A percentile compares a stretch with the other conserved stretches of the same genome.
phyloP scores from a whole-genome alignment of 2,113 vertebrate species.

The Mystacornis crossleyi region DNA sequence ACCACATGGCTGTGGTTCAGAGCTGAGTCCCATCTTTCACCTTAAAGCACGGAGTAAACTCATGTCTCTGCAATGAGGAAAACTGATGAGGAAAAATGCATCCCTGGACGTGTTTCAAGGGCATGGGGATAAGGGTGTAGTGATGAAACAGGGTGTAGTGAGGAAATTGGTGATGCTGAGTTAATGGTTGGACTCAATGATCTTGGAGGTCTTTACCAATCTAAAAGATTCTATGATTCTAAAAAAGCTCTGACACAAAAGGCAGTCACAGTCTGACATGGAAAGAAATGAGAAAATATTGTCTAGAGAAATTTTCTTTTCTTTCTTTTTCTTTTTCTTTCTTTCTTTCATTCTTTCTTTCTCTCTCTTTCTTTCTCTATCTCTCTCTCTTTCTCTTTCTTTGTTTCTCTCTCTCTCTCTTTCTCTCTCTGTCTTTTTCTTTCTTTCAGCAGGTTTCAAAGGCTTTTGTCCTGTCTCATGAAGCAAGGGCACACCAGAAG shows the following conservation, averaged over 20 bases:
- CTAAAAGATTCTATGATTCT: not conserved
- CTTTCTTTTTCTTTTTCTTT: not conserved
- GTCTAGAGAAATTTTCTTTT: not conserved
- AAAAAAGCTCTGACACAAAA: not conserved
- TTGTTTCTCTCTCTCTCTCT: no score
- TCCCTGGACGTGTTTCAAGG: not conserved
- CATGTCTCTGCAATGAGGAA: not conserved
- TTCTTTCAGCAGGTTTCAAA: not conserved
- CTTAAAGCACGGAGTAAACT: rapidly evolving
- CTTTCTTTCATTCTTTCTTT: no score
- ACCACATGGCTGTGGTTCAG: not conserved
- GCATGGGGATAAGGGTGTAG: rapidly evolving
- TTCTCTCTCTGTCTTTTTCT: rapidly evolving
- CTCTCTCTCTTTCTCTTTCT: no score
- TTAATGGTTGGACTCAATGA: rapidly evolving
- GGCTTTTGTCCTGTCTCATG: not conserved
- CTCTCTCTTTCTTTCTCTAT: no score
- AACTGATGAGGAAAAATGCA: not conserved
- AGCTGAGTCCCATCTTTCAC: not conserved
- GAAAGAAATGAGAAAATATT: not conserved
- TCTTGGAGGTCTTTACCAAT: not conserved
- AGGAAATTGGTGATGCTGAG: not conserved
- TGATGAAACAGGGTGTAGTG: not conserved
- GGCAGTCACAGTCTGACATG: not conserved
- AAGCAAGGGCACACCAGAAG: not conserved